Conservation (phyloP, 2,113 vertebrate genomes). For the Helogale parvula region DNA sequence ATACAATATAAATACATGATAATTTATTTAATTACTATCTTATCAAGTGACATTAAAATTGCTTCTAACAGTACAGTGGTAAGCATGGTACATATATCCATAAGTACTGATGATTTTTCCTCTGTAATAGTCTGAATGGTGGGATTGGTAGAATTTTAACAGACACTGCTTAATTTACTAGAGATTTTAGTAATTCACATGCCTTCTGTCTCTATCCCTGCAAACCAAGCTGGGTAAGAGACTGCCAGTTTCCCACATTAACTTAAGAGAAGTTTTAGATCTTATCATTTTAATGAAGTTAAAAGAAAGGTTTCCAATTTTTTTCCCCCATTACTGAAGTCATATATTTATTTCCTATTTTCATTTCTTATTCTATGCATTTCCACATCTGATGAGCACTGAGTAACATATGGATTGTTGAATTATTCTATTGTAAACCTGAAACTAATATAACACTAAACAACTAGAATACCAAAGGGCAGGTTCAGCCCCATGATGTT, state of each 20-base stretch:
- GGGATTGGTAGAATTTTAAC: not conserved
- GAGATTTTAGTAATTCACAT: not conserved
- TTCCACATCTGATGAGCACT: not conserved
- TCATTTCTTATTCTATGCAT: not conserved
- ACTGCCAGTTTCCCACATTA: not conserved
- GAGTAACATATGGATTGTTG: not conserved
- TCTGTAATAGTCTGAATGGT: not conserved
- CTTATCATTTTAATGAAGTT: not conserved
- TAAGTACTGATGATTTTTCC: not conserved
- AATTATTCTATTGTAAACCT: not conserved
- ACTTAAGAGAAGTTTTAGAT: not conserved
- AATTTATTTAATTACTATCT: not conserved
- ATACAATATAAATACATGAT: not conserved
- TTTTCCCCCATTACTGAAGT: not conserved
- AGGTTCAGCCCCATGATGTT: conserved; percentile 94
- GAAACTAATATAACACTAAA: conserved; percentile 47
- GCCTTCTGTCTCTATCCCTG: not conserved
- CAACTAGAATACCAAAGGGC: conserved; percentile 91
- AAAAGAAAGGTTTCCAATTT: not conserved
- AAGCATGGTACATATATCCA: not conserved
- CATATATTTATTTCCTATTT: not conserved
- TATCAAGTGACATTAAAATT: not conserved
- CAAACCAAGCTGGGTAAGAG: not conserved
- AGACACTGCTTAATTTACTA: not conserved
- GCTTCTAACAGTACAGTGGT: not conserved